Evolutionary conservation across 2,888 invertebrate genomes (phyloP), one percentile per base, ranked within the genome.

Genomic region (Aporophyla lueneburgensis): DNA sequence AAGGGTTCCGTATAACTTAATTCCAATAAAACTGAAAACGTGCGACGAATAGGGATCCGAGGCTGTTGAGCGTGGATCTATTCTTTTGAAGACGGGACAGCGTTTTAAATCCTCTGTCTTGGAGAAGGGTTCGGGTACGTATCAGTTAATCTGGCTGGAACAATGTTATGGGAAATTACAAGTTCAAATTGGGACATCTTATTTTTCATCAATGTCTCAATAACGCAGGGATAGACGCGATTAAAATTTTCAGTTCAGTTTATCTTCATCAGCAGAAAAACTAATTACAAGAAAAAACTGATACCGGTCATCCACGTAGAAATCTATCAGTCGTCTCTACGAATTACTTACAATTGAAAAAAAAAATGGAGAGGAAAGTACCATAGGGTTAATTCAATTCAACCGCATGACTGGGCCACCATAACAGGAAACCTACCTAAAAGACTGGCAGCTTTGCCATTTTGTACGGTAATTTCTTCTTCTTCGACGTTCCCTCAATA

Each of bases 1-100:
- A 96, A 95, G 96, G 96, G 95, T 95, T 95, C 93, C 82, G 88
- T 91, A 76, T 90, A 92, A 93, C 94, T 95, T 96, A 96, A 95
- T 95, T 93, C 95, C 94, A 94, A 95, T 95, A 95, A 95, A 95
- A 95, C 93, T 93, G 88, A 86, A 93, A 91, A 95, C 96, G 96
- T 96, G 96, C 89, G 84, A 89, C 88, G 96, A 94, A 96, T 96
- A 85, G 88, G 88, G 87, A 91, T 91, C 85, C 77, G 84, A 12
- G 54, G 66, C 70, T 78, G 84, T 85, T 88, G 86, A 89, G 88
- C 74, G 69, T 72, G 87, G 86, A 87, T 90, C 87, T 84, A 80
- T 88, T 89, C 88, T 88, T 90, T 88, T 73, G 76, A 73, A 76
- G 75, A 51, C 59, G 68, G 73, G 75, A 62, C 74, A 77, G 74